These are phyloP conservation scores for Cardiocondyla obscurior DNA, from an alignment of 1,140 invertebrate genomes.

Conservation along the genomic window DNA sequence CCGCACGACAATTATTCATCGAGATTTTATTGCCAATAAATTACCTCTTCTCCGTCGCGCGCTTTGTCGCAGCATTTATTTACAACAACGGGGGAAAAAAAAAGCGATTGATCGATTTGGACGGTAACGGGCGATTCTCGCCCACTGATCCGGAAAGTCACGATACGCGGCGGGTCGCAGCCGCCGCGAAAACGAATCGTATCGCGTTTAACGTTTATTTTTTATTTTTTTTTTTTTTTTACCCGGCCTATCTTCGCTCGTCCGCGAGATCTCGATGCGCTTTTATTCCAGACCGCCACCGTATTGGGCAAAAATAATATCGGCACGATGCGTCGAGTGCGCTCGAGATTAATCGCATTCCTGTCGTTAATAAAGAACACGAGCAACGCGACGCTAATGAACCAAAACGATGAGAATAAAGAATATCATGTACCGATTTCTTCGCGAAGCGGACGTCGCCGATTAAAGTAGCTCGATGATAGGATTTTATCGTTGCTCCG, in stretches of 20 bases:
- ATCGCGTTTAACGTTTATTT: conserved; percentile 61
- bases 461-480: background rate
- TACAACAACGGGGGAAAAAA: conserved; percentile 55
- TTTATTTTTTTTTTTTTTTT: conserved; percentile 49
- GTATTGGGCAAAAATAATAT: conserved; percentile 43
- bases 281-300: conserved; percentile 25
- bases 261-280: conserved; percentile 43
- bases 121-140: conserved; percentile 61
- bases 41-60: conserved; percentile 47
- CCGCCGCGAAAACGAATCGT: conserved; percentile 64
- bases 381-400: background rate
- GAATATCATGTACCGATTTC: background rate
- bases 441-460: background rate
- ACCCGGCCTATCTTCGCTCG: conserved; percentile 26
- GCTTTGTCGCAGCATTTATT: conserved; percentile 62
- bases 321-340: background rate
- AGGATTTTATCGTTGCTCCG: background rate
- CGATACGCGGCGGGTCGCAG: conserved; percentile 59
- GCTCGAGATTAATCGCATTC: background rate
- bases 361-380: background rate
- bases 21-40: conserved; percentile 63
- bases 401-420: background rate
- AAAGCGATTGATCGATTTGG: conserved; percentile 54
- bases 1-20: conserved; percentile 33
- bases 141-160: conserved; percentile 69